Percentiles rank a stretch among this genome's conserved stretches.
Evolutionary conservation across 2,888 invertebrate genomes (phyloP).

Genomic region (Andricus curvator): DNA sequence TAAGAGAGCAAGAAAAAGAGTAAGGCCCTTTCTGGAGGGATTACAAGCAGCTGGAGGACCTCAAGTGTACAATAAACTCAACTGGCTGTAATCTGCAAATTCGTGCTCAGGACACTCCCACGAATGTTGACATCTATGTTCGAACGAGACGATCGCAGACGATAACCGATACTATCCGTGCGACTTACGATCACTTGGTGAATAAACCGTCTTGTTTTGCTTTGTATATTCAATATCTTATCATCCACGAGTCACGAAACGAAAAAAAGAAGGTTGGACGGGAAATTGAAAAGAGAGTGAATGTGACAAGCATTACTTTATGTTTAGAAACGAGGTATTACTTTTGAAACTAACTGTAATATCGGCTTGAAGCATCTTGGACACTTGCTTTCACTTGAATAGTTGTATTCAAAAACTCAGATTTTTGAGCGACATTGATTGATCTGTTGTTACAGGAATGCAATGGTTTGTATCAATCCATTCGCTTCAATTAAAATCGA

Average conservation of each 20-base stretch:
- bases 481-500: too few species aligned
- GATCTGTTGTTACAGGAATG: background rate
- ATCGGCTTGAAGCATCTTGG: background rate
- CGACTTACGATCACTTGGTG: conserved; percentile 38
- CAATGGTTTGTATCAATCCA: too few species aligned
- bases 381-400: background rate
- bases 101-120: conserved; percentile 63
- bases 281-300: background rate
- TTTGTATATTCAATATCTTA: conserved; percentile 37
- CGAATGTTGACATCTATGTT: conserved; percentile 66
- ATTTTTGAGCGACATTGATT: background rate
- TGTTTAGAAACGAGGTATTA: background rate
- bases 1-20: conserved; percentile 48
- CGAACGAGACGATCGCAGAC: conserved; percentile 48
- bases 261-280: background rate
- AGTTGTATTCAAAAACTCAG: background rate
- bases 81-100: conserved; percentile 69
- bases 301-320: conserved; percentile 8
- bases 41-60: conserved; percentile 74
- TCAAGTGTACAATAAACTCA: conserved; percentile 65
- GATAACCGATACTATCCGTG: conserved; percentile 38
- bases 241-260: conserved; percentile 29
- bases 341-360: background rate
- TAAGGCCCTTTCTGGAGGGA: conserved; percentile 59
- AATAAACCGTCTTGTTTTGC: conserved; percentile 40